Conservation (phyloP, 2,797 vertebrate genomes). For the Pangasius krempfi region DNA sequence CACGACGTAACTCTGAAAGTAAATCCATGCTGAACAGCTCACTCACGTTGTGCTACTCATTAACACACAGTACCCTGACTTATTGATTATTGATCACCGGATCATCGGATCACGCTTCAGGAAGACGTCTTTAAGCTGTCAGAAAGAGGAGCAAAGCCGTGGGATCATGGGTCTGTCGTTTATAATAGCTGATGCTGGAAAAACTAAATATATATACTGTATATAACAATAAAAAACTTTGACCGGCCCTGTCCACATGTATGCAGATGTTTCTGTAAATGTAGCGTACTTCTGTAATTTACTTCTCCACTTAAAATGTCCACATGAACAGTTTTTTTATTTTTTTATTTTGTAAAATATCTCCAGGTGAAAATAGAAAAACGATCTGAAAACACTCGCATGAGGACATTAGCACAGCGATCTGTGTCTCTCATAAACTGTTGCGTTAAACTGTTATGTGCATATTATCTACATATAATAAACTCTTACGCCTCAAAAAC, state of each 20-base stretch:
- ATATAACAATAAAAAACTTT: no score
- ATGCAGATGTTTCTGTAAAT: not conserved
- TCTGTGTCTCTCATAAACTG: no score
- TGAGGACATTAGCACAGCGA: no score
- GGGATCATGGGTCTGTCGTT: not conserved
- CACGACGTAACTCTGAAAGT: not conserved
- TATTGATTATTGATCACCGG: conserved; percentile 15
- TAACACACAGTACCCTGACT: not conserved
- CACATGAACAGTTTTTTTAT: not conserved
- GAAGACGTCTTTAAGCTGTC: not conserved
- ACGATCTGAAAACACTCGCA: no score
- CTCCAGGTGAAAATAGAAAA: no score
- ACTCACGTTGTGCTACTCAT: not conserved
- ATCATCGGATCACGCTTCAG: not conserved
- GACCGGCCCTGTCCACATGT: not conserved
- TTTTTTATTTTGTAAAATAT: no score
- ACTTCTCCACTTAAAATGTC: not conserved
- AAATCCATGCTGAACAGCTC: conserved; percentile 5
- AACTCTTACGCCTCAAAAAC: no score
- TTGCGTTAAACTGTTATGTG: no score
- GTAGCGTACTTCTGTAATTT: not conserved
- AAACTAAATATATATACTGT: no score
- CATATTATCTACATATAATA: no score
- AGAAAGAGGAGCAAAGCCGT: not conserved
- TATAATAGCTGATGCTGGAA: not conserved